phyloP scores from a whole-genome alignment of 2,113 vertebrate species.

The Hemibates koningsi region DNA sequence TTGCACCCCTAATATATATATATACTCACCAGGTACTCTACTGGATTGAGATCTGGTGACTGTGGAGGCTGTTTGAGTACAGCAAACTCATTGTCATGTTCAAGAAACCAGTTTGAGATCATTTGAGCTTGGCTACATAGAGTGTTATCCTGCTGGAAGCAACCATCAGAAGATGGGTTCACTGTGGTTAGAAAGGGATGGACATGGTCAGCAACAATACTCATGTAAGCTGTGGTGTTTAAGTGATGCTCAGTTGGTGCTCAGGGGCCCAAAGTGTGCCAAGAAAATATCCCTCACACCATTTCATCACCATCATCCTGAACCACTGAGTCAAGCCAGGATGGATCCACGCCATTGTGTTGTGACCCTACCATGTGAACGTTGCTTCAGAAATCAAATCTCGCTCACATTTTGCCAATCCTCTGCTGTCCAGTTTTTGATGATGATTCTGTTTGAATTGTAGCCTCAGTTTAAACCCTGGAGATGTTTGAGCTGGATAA shows the following conservation, averaged over 20 bases:
- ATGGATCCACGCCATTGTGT: neutral
- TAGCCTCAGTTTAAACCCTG: neutral
- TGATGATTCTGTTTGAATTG: neutral
- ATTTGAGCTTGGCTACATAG: no score
- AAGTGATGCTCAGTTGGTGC: neutral
- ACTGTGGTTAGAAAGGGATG: neutral
- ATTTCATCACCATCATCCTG: neutral
- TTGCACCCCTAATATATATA: no score
- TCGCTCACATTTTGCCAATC: neutral
- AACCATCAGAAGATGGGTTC: neutral
- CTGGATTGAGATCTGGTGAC: neutral
- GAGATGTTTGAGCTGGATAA: neutral
- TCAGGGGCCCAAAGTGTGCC: neutral
- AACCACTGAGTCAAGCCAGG: neutral
- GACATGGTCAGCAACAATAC: neutral
- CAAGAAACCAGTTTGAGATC: neutral
- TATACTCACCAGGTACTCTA: neutral
- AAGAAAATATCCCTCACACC: neutral
- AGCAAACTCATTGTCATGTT: neutral
- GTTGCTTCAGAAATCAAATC: neutral
- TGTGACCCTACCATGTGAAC: neutral
- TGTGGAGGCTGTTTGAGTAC: neutral
- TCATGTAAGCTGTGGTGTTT: neutral
- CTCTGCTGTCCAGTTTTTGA: neutral
- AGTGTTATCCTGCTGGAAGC: no score